phyloP scores from a whole-genome alignment of 2,888 invertebrate genomes.

The Desoria tigrina region DNA sequence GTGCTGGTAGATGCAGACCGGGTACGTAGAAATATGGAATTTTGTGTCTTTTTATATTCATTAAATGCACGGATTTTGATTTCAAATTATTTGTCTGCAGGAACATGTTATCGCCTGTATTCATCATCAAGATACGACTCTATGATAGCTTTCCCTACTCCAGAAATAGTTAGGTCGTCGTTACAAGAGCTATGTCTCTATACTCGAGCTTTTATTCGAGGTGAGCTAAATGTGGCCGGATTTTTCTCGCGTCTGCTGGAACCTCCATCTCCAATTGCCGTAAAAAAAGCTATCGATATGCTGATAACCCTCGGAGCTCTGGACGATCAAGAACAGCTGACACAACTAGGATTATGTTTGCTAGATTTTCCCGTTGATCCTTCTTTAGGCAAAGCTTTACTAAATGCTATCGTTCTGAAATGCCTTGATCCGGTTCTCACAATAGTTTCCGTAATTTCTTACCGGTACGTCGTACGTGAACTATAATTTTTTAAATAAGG shows the following conservation, averaged over 20 bases:
- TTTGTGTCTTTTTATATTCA: neutral
- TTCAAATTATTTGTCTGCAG: constrained; percentile 1
- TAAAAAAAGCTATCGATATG: constrained; percentile 70
- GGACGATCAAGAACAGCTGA: constrained; percentile 80
- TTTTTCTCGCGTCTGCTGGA: constrained; percentile 82
- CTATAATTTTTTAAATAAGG: no score
- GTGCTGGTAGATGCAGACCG: constrained; percentile 26
- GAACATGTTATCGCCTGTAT: constrained; percentile 36
- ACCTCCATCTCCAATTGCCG: constrained; percentile 76
- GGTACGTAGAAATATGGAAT: constrained; percentile 7
- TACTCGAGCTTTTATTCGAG: constrained; percentile 76
- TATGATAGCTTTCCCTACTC: constrained; percentile 15
- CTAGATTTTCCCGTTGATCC: constrained; percentile 92
- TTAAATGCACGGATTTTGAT: no score
- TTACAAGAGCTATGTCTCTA: constrained; percentile 79
- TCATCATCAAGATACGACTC: constrained; percentile 15
- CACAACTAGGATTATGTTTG: constrained; percentile 82
- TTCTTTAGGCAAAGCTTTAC: constrained; percentile 83
- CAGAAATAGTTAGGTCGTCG: constrained; percentile 35
- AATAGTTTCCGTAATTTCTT: constrained; percentile 81
- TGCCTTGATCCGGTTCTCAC: constrained; percentile 91
- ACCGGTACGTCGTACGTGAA: no score
- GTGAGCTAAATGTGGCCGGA: constrained; percentile 74
- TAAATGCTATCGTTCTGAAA: constrained; percentile 84
- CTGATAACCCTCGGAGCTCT: constrained; percentile 81